Base-by-base conservation (phyloP, 2,888 invertebrate species). In the Ormyrus labotus region DNA sequence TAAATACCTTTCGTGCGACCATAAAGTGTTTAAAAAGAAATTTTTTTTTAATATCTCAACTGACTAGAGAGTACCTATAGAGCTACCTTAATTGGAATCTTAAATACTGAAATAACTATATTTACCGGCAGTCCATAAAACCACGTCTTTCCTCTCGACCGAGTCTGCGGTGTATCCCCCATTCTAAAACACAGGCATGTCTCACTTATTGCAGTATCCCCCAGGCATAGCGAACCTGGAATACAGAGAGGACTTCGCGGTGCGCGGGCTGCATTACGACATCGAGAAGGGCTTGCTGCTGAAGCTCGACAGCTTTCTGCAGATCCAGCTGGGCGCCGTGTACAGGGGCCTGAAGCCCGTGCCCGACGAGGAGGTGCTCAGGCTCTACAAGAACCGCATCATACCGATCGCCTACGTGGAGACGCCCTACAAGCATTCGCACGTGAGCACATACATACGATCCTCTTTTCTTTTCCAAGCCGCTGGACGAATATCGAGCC, bases 261-360 rank as follows among this genome's bases (percentile, higher is more conserved):
- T 99, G 0, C 93, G 99, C 83, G 99, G 99, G 55, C 93, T 99
- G n/a, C 99, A 99, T 91, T 99, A 98, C 92, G 99, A 99, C 90
- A 96, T 98, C 88, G 96, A 97, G 91, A 97, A 98, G 91, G 98
- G 99, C 4, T 92, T 98, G 11, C 92, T 99, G 47, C 92, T 99
- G 85, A 99, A 99, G 91, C 92, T 99, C 85, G 99, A 99, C 91
- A 97, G 98, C 2, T 99, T 98, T 91, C 93, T 98, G 84, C 98
- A 99, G 94, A 98, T 99, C 84, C 99, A 99, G 91, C 94, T 97
- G 89, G 99, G 98, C 67, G 95, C 98, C 0, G 98, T 98, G 0
- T 98, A 97, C 91, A 92, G 96, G 85, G 98, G 98, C 3, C 91
- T 96, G 13, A 95, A 95, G 64, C 95, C 95, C 34, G 93, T 99